Percentiles rank a stretch among this genome's conserved stretches.
Evolutionary conservation across 2,888 invertebrate genomes (phyloP).

Genomic region (Drosophila phalerata): DNA sequence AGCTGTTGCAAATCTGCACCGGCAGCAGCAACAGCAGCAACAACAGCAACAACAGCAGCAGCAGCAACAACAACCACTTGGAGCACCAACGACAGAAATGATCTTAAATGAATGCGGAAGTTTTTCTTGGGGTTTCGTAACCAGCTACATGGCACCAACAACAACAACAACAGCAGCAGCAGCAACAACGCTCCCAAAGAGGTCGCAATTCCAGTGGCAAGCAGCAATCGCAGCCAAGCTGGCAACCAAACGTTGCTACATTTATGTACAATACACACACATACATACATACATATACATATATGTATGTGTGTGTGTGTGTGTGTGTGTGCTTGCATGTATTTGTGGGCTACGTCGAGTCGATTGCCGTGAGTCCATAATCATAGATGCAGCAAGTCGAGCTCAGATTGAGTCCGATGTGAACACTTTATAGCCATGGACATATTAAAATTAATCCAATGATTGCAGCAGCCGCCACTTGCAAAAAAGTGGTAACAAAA

Average conservation of each 20-base stretch:
- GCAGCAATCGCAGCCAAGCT: conserved; percentile 59
- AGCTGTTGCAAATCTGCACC: conserved; percentile 67
- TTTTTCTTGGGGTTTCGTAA: conserved; percentile 85
- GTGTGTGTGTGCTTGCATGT: conserved; percentile 28
- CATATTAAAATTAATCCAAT: conserved; percentile 82
- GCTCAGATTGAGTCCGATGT: conserved; percentile 66
- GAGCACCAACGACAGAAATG: conserved; percentile 83
- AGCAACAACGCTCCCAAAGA: conserved; percentile 69
- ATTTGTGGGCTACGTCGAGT: conserved; percentile 52
- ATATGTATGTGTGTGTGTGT: background rate
- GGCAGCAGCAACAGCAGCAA: conserved; percentile 56
- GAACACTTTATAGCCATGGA: conserved; percentile 74
- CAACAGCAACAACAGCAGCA: conserved; percentile 48
- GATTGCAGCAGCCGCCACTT: conserved; percentile 67
- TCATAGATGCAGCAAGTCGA: conserved; percentile 74
- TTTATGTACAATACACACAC: conserved; percentile 49
- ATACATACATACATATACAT: conserved; percentile 9
- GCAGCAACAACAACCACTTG: conserved; percentile 64
- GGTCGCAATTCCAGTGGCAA: conserved; percentile 80
- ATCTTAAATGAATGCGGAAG: conserved; percentile 86
- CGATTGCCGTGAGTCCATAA: conserved; percentile 80
- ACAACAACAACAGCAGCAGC: conserved; percentile 48
- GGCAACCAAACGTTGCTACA: conserved; percentile 74
- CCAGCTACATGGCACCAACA: conserved; percentile 72
- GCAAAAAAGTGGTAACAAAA: conserved; percentile 43